phyloP scores from a whole-genome alignment of 2,797 vertebrate species.

The Labroides dimidiatus region DNA sequence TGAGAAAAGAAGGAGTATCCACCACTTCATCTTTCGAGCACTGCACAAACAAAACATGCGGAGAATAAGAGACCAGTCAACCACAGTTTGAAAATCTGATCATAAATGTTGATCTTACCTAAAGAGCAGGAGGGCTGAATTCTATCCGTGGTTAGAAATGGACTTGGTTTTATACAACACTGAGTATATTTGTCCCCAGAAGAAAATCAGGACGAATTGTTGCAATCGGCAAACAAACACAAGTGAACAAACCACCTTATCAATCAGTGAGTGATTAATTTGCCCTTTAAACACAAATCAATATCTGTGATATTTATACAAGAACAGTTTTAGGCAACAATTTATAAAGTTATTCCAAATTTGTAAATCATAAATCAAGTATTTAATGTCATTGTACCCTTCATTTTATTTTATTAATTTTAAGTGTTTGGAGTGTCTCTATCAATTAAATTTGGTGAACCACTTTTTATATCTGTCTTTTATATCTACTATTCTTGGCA shows the following conservation, averaged over 20 bases:
- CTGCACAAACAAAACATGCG: conserved; percentile 18
- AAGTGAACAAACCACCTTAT: conserved; percentile 58
- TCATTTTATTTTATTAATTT: too few relatives aligned
- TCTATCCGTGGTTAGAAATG: conserved; percentile 2
- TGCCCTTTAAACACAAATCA: conserved; percentile 20
- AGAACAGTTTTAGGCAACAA: background rate
- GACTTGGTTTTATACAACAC: conserved; percentile 19
- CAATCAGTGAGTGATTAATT: conserved; percentile 11
- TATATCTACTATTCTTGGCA: too few relatives aligned
- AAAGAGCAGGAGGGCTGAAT: conserved; percentile 2
- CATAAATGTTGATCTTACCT: conserved; percentile 46
- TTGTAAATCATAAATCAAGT: background rate
- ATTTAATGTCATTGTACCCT: too few relatives aligned
- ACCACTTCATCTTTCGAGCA: conserved; percentile 54
- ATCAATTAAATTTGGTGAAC: background rate
- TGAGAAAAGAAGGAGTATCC: conserved; percentile 45
- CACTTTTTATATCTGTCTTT: background rate
- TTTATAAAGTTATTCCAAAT: background rate
- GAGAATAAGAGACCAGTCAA: background rate
- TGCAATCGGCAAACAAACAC: conserved; percentile 72
- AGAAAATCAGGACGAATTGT: conserved; percentile 60
- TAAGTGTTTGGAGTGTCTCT: too few relatives aligned
- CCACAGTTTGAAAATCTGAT: conserved; percentile 12
- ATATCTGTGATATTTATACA: conserved; percentile 7
- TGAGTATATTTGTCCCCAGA: conserved; percentile 29